Base-by-base conservation (phyloP, 1,140 invertebrate genomes). In the Trichogramma pretiosum region DNA sequence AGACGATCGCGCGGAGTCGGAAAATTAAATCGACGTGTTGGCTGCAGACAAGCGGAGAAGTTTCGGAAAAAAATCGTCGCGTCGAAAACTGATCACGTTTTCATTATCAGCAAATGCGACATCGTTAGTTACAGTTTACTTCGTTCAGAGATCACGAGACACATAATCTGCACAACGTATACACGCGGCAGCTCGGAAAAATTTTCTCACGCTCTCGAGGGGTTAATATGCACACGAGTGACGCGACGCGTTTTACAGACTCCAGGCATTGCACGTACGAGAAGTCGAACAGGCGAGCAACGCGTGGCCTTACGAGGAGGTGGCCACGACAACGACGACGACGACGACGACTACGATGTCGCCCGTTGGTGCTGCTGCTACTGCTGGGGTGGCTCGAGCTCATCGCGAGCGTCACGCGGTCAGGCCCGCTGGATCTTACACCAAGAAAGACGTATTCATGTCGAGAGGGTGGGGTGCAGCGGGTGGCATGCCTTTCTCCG, bases 401-500 rank as follows among this genome's bases (percentile, higher is more conserved):
- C 17, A 13, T 11, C 8, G 16, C 3, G 13, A n/a, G 4, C 13
- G 19, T 3, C 36, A 38, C 13, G 14, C n/a, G 5, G 10, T 5
- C 17, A 16, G 16, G 16, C 5, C 18, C 11, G 5, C 5, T 0
- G 26, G 16, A 0, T 57, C 48, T 51, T 37, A 55, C 13, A 43
- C 52, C 0, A 70, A 67, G 22, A 67, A 67, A 26, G 63, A 68
- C 46, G 51, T 56, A 23, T 61, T 66, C 32, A 48, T 50, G 32
- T 64, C 68, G 4, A 61, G 62, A 4, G 65, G 64, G 7, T 74
- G 72, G 70, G 64, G 67, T 14, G n/a, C n/a, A n/a, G 64, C 70
- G 11, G 70, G 65, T 16, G 70, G 75, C 18, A 67, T 74, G 64
- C 73, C 74, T 1, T 76, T 74, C 53, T 74, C 67, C 17, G 67